Evolutionary conservation across 1,140 invertebrate genomes (phyloP).

Genomic region (Pseudoatta argentina): DNA sequence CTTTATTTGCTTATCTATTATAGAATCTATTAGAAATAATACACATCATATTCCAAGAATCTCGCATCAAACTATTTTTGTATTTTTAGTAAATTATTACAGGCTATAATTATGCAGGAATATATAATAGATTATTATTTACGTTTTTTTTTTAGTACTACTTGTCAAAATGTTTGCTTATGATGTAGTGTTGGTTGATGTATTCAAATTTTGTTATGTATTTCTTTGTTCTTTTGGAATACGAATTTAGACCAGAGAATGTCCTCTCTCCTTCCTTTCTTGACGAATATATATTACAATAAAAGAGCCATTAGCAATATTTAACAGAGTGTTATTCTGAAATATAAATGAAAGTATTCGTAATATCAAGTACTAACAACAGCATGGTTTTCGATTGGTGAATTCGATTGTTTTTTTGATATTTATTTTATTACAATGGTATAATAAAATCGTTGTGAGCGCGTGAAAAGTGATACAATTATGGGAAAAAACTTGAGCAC

Average conservation of each 20-base stretch:
- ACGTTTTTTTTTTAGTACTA: conserved; percentile 38
- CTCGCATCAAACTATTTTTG: background rate
- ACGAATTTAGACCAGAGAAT: conserved; percentile 21
- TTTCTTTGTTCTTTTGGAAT: conserved; percentile 13
- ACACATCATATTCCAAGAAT: no score
- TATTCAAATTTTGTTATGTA: conserved; percentile 50
- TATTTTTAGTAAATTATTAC: conserved; percentile 8
- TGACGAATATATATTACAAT: conserved; percentile 31
- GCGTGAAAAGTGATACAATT: background rate
- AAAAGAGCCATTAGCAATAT: conserved; percentile 33
- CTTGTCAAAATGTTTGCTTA: conserved; percentile 57
- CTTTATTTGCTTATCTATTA: background rate
- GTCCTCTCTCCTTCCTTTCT: conserved; percentile 26
- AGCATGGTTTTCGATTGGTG: conserved; percentile 74
- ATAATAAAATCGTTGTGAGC: conserved; percentile 14
- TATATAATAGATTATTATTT: conserved; percentile 28
- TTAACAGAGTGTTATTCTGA: conserved; percentile 63
- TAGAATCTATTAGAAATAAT: conserved; percentile 7
- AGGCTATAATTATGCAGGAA: background rate
- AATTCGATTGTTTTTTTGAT: conserved; percentile 32
- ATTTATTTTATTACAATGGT: background rate
- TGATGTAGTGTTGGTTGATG: conserved; percentile 57
- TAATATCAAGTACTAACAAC: conserved; percentile 76
- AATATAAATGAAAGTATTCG: conserved; percentile 67
- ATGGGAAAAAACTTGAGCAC: background rate